phyloP scores from a whole-genome alignment of 2,888 invertebrate species.

The Camptogramma bilineatum region DNA sequence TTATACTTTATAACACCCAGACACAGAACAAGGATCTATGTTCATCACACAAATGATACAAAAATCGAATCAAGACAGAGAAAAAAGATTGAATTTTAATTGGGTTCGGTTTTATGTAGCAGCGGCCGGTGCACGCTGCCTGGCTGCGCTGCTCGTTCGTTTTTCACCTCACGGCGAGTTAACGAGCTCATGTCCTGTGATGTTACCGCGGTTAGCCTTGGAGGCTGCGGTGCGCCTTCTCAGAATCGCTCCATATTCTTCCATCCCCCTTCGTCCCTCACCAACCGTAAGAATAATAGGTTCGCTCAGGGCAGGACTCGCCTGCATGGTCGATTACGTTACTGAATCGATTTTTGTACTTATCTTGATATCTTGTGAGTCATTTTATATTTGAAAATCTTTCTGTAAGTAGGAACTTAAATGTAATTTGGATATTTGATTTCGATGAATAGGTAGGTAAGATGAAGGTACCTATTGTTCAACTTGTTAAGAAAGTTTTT shows the following conservation, averaged over 20 bases:
- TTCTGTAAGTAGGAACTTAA: too few relatives aligned
- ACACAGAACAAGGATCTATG: too few relatives aligned
- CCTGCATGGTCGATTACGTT: slow-evolving; percentile 41
- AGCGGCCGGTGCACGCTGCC: slow-evolving; percentile 43
- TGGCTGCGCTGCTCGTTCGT: slow-evolving; percentile 54
- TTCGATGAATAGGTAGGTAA: too few relatives aligned
- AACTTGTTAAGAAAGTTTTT: too few relatives aligned
- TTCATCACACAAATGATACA: too few relatives aligned
- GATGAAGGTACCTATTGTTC: too few relatives aligned
- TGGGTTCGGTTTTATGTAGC: slow-evolving; percentile 60
- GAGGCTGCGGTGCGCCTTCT: slow-evolving; percentile 74
- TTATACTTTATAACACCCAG: too few relatives aligned
- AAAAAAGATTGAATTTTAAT: slow-evolving; percentile 64
- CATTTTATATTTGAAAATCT: neutral
- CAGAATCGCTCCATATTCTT: slow-evolving; percentile 66
- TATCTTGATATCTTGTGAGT: slow-evolving; percentile 6
- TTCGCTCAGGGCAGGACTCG: slow-evolving; percentile 60
- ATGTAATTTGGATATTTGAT: neutral
- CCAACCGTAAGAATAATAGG: slow-evolving; percentile 60
- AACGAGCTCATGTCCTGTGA: slow-evolving; percentile 76
- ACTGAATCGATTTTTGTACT: slow-evolving; percentile 27
- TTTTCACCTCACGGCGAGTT: slow-evolving; percentile 73
- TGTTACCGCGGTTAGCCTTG: slow-evolving; percentile 75
- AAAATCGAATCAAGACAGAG: slow-evolving; percentile 35
- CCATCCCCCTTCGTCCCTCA: slow-evolving; percentile 49